Evolutionary conservation across 2,113 vertebrate genomes (phyloP).

Genomic region (Megaceryle torquata): DNA sequence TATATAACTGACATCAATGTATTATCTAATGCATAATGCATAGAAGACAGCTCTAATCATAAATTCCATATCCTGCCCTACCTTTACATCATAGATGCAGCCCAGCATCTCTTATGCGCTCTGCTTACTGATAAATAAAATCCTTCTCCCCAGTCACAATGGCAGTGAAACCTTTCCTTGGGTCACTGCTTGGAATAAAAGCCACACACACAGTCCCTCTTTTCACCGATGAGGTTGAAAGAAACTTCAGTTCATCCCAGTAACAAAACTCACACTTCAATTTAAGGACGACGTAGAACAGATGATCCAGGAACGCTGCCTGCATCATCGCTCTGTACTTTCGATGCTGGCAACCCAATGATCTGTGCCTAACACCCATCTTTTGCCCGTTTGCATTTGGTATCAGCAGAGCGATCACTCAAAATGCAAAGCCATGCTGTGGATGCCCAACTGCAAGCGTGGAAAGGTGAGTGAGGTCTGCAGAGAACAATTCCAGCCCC

Average conservation of each 20-base stretch:
- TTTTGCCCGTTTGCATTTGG: background rate
- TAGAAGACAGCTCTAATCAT: slow-evolving; percentile 14
- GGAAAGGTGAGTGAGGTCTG: background rate
- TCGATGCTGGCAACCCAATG: background rate
- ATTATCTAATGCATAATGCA: slow-evolving; percentile 59
- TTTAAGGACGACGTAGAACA: background rate
- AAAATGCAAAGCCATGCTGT: accelerated
- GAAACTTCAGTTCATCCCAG: background rate
- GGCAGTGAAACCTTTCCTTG: background rate
- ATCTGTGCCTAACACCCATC: background rate
- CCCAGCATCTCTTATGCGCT: background rate
- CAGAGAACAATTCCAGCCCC: background rate
- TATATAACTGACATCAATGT: slow-evolving; percentile 41
- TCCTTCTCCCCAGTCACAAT: slow-evolving; percentile 16
- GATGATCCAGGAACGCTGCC: background rate
- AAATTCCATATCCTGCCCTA: slow-evolving; percentile 36
- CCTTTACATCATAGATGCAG: background rate
- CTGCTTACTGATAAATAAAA: slow-evolving; percentile 30
- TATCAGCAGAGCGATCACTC: background rate
- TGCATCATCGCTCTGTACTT: background rate
- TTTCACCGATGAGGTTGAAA: background rate
- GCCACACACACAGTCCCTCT: background rate
- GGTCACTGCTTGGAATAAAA: background rate
- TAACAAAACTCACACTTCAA: background rate
- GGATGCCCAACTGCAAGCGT: background rate